Conservation (phyloP, 2,113 vertebrate genomes). For the Chionomys nivalis region DNA sequence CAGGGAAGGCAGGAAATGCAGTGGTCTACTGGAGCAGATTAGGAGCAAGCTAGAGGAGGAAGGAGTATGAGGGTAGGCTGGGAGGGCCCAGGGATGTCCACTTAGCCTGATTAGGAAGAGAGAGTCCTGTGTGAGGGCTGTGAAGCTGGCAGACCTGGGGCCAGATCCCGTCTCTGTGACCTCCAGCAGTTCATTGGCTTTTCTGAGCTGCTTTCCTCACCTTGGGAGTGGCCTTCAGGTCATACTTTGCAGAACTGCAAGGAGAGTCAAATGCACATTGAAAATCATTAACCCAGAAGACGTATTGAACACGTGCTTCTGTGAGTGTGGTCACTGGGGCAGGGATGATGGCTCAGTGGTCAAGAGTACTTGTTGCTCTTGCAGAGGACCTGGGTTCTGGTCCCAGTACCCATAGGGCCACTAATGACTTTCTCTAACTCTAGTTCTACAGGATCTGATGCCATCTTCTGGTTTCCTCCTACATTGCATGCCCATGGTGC, state of each 20-base stretch:
- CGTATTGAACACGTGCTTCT: neutral
- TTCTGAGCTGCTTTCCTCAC: neutral
- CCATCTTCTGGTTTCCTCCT: neutral
- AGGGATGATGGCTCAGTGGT: neutral
- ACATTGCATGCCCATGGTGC: neutral
- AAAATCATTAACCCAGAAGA: neutral
- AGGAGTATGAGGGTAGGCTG: neutral
- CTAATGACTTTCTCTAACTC: neutral
- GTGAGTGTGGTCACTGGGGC: neutral
- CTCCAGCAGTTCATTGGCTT: neutral
- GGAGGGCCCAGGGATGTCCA: neutral
- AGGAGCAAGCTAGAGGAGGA: conserved; percentile 33
- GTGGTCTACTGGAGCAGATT: conserved; percentile 46
- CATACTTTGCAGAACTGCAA: neutral
- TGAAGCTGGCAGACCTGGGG: neutral
- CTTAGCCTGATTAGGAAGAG: neutral
- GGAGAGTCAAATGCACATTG: neutral
- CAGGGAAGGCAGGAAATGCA: conserved; percentile 40
- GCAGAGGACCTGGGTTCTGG: neutral
- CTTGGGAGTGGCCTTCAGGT: too few relatives aligned
- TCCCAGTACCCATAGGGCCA: neutral
- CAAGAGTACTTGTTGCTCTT: neutral
- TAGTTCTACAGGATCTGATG: neutral
- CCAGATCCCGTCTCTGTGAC: neutral
- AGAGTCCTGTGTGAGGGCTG: neutral